Evolutionary conservation across 2,888 invertebrate species (phyloP).

Genomic region (Apotomis capreana): DNA sequence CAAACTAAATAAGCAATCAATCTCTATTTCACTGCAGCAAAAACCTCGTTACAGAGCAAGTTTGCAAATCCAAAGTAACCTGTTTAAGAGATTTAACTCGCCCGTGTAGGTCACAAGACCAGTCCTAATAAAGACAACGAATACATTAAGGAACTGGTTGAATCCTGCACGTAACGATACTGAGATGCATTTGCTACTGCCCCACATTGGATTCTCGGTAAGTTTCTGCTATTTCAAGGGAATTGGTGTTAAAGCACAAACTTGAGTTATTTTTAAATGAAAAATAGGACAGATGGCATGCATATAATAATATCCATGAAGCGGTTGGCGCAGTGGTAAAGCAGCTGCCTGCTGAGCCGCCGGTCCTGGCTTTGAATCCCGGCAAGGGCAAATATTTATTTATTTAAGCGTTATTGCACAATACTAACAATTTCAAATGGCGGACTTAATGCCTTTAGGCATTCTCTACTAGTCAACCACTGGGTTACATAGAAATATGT

Average conservation of each 20-base stretch:
- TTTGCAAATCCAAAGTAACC: constrained; percentile 16
- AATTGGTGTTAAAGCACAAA: neutral
- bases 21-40: neutral
- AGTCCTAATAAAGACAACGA: constrained; percentile 15
- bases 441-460: no score
- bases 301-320: no score
- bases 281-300: no score
- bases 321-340: no score
- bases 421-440: no score
- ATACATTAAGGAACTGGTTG: constrained; percentile 26
- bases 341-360: no score
- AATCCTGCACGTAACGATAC: constrained; percentile 2
- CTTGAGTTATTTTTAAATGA: no score
- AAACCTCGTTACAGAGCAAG: constrained; percentile 9
- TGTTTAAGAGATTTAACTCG: constrained; percentile 4
- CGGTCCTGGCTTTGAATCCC: no score
- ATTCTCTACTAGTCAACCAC: no score
- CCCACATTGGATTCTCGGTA: neutral
- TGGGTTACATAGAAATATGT: no score
- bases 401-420: no score
- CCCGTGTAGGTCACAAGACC: constrained; percentile 22
- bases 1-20: neutral
- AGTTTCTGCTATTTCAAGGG: neutral
- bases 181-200: constrained; percentile 9
- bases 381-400: no score